Conservation (phyloP, 2,113 vertebrate species). For the Xiphophorus hellerii region DNA sequence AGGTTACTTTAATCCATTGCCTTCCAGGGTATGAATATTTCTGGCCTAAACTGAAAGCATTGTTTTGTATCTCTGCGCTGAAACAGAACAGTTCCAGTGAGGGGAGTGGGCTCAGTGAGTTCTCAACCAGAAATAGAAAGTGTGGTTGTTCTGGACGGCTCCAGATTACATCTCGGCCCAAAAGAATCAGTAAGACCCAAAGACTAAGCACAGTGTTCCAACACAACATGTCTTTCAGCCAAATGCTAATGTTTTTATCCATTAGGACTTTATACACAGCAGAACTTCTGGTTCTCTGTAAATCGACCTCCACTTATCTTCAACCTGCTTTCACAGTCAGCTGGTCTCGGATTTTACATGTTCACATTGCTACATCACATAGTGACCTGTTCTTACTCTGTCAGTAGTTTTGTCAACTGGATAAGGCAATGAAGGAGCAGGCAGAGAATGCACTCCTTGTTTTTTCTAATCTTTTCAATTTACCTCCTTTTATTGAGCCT, state of each 20-base stretch:
- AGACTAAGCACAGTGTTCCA: too few relatives aligned
- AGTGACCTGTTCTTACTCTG: not conserved
- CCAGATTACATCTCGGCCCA: slow-evolving; percentile 2
- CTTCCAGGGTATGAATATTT: too few relatives aligned
- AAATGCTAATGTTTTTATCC: too few relatives aligned
- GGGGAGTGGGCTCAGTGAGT: not conserved
- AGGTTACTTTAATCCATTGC: too few relatives aligned
- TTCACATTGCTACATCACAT: not conserved
- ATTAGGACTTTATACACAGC: slow-evolving; percentile 2
- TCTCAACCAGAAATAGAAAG: slow-evolving; percentile 25
- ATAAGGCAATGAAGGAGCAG: too few relatives aligned
- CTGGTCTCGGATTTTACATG: not conserved
- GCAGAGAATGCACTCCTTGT: too few relatives aligned
- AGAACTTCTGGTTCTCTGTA: not conserved
- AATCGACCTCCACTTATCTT: not conserved
- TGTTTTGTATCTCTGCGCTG: not conserved
- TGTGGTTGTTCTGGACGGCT: slow-evolving; percentile 17
- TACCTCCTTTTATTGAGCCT: too few relatives aligned
- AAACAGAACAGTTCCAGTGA: not conserved
- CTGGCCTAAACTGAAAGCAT: too few relatives aligned
- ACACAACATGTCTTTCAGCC: too few relatives aligned
- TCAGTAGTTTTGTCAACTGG: too few relatives aligned
- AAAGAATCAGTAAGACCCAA: not conserved
- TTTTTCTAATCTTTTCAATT: too few relatives aligned
- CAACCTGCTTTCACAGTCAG: not conserved